A percentile compares a stretch with the other conserved stretches of the same genome.
Evolutionary conservation across 2,888 invertebrate genomes (phyloP).

Genomic region (Dione juno): DNA sequence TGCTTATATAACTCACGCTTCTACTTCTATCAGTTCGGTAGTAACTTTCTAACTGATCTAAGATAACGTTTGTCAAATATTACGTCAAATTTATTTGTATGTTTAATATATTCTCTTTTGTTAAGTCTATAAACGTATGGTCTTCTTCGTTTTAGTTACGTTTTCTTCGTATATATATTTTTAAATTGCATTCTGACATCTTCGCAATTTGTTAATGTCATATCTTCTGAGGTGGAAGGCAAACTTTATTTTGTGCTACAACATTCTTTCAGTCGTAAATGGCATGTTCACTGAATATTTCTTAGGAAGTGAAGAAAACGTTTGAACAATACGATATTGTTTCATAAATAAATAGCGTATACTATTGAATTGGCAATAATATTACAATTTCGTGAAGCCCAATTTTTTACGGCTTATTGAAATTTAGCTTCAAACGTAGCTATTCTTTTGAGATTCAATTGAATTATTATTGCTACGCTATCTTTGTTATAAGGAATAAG

Average conservation of each 20-base stretch:
- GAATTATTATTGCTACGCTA: background rate
- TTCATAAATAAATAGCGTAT: constrained; percentile 7
- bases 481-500: too few relatives aligned
- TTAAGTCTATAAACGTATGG: too few relatives aligned
- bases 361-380: constrained; percentile 11
- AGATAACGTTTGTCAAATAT: too few relatives aligned
- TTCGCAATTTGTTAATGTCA: constrained; percentile 1
- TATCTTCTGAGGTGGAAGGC: background rate
- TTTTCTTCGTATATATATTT: too few relatives aligned
- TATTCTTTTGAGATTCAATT: constrained; percentile 7
- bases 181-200: too few relatives aligned
- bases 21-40: too few relatives aligned
- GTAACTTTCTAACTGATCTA: too few relatives aligned
- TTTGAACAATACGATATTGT: constrained; percentile 1
- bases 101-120: too few relatives aligned
- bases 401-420: constrained; percentile 14
- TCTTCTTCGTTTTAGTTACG: too few relatives aligned
- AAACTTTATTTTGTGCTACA: background rate
- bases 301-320: background rate
- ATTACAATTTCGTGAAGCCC: constrained; percentile 2
- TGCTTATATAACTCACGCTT: too few relatives aligned
- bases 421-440: constrained; percentile 9
- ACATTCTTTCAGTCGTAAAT: background rate
- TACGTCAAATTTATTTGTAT: too few relatives aligned
- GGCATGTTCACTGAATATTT: constrained; percentile 13